These are phyloP conservation scores for Accipiter virgatus DNA, from an alignment of 2,113 vertebrate genomes.

Conservation along the genomic window DNA sequence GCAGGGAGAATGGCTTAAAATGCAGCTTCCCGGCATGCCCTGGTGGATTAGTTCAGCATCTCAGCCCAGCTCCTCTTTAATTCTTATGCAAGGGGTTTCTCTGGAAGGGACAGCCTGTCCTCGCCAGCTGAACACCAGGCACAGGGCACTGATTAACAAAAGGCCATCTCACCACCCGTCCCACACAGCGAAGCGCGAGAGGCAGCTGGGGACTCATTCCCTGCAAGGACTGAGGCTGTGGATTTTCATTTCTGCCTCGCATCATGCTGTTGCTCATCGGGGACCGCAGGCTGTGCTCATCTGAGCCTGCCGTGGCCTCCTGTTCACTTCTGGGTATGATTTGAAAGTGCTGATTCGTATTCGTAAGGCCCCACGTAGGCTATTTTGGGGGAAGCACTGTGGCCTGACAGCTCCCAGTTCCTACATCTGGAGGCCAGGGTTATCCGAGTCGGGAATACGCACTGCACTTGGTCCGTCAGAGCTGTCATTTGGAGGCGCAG, in stretches of 20 bases:
- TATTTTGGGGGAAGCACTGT: not conserved
- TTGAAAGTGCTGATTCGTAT: not conserved
- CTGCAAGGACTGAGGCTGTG: not conserved
- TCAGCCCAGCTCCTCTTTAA: constrained; percentile 55
- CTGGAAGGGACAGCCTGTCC: constrained; percentile 56
- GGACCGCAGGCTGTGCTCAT: not conserved
- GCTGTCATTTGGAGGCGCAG: not conserved
- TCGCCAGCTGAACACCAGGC: not conserved
- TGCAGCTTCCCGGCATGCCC: constrained; percentile 50
- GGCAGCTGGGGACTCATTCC: not conserved
- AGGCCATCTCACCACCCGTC: constrained; percentile 41
- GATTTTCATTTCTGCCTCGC: not conserved
- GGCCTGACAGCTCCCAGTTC: rapidly evolving
- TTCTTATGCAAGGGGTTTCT: constrained; percentile 68
- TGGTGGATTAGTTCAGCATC: constrained; percentile 62
- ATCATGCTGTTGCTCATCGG: not conserved
- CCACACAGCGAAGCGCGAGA: rapidly evolving
- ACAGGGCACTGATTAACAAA: constrained; percentile 14
- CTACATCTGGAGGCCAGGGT: not conserved
- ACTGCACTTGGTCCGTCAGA: not conserved
- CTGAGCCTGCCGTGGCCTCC: not conserved
- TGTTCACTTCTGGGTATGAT: not conserved
- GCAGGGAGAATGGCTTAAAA: constrained; percentile 36
- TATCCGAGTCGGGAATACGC: not conserved
- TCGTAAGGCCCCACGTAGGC: not conserved